phyloP scores from a whole-genome alignment of 2,797 vertebrate genomes.

The Pangasius mekongensis region DNA sequence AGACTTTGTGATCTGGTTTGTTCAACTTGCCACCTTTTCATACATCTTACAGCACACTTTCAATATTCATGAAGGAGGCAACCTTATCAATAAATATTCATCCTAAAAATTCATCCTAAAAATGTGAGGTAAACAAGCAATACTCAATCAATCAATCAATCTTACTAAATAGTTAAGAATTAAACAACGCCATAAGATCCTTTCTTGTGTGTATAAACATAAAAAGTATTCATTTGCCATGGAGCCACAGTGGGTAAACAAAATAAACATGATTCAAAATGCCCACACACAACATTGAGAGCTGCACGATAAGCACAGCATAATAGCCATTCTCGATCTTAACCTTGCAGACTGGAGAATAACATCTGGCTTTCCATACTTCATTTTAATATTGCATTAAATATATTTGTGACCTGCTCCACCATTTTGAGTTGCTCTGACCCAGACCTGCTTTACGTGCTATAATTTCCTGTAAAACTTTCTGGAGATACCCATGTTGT shows the following conservation, averaged over 20 bases:
- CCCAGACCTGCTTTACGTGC: not conserved
- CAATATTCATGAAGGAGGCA: not conserved
- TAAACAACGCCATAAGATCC: not conserved
- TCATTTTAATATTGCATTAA: not conserved
- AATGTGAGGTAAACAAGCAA: constrained; percentile 21
- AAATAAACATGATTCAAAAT: not conserved
- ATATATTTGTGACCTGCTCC: not conserved
- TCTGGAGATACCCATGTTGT: not conserved
- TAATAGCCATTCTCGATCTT: too few relatives aligned
- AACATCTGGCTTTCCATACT: not conserved
- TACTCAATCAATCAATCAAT: not conserved
- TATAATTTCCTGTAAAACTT: not conserved
- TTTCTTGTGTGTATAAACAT: not conserved
- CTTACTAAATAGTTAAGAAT: not conserved
- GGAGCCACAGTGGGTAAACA: not conserved
- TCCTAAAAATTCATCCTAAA: not conserved
- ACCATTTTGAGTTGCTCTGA: not conserved
- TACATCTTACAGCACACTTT: not conserved
- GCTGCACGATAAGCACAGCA: not conserved
- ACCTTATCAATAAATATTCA: not conserved
- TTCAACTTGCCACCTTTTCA: not conserved
- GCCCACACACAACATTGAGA: not conserved
- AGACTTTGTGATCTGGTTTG: not conserved
- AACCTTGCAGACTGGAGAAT: not conserved
- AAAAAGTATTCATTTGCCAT: not conserved